Conservation (phyloP, 2,888 invertebrate genomes). For the Stenodema calcarata region DNA sequence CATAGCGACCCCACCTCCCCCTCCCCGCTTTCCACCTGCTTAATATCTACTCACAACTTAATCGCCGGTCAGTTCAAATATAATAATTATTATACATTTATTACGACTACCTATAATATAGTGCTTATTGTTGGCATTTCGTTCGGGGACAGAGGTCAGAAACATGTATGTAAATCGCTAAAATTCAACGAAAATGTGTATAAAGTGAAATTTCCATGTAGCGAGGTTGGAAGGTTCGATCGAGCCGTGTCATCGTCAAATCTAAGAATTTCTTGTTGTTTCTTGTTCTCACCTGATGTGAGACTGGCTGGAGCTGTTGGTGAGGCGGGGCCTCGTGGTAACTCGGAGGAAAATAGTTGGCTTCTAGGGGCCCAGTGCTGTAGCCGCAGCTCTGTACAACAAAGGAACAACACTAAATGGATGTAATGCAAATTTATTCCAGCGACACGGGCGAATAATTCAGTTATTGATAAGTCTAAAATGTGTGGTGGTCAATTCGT, state of each 20-base stretch:
- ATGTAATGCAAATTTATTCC: neutral
- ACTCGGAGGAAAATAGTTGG: conserved; percentile 49
- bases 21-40: neutral
- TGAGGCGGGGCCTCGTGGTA: conserved; percentile 45
- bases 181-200: too few species aligned
- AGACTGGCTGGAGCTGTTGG: conserved; percentile 50
- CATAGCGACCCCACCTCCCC: neutral
- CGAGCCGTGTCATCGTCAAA: too few species aligned
- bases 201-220: too few species aligned
- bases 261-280: too few species aligned
- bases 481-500: too few species aligned
- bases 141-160: too few species aligned
- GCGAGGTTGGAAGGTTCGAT: too few species aligned
- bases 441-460: neutral
- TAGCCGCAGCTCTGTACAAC: conserved; percentile 50
- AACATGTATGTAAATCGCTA: too few species aligned
- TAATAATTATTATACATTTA: too few species aligned
- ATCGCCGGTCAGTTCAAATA: neutral
- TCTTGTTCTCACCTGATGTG: conserved; percentile 50
- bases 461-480: too few species aligned
- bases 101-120: too few species aligned
- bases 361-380: conserved; percentile 44
- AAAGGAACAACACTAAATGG: neutral
- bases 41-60: neutral
- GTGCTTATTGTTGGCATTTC: too few species aligned